Base-by-base conservation (phyloP, 2,888 invertebrate genomes). In the Drosophila tripunctata region DNA sequence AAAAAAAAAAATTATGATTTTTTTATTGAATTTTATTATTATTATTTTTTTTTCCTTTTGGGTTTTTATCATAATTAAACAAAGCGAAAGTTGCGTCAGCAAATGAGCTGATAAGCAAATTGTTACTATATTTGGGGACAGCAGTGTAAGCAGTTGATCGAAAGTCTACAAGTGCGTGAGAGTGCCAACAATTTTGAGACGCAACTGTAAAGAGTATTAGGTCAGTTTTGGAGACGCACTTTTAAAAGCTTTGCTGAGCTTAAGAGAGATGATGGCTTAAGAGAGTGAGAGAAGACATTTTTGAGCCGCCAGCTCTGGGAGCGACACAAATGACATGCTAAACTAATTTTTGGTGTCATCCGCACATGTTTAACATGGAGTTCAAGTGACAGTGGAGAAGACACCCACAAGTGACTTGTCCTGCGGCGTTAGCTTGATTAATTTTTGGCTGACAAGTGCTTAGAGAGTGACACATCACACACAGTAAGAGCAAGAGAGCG, bases 341-440 rank as follows among this genome's bases (percentile, higher is more conserved):
- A 82, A 85, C 85, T 82, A 85, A 82, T 82, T 82, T 75, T 69
- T 60, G 77, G 66, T 77, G 82, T 82, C 77, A 79, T 66, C 74
- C 67, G 79, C 77, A 78, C 82, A 84, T 83, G 78, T 83, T 69
- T 66, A 69, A 70, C 65, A 57, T 43, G 50, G 62, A 67, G 58
- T 70, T 78, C 64, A 58, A 78, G 56, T 67, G 76, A 76, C 79
- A 68, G 61, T n/a, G n/a, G 68, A 67, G 63, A 61, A 40, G 57
- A 60, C 58, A 55, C 63, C 54, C 56, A 60, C 63, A 68, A 67
- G 52, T 60, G 64, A 55, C 50, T 68, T 47, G 33, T 65, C 77
- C 80, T 66, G 72, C 67, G 81, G 80, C 74, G 63, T 62, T 75
- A 45, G 62, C 74, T 81, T 81, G 85, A 81, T 81, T 84, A 84